Base-by-base conservation (phyloP, 2,797 vertebrate genomes). In the Oophaga sylvatica region DNA sequence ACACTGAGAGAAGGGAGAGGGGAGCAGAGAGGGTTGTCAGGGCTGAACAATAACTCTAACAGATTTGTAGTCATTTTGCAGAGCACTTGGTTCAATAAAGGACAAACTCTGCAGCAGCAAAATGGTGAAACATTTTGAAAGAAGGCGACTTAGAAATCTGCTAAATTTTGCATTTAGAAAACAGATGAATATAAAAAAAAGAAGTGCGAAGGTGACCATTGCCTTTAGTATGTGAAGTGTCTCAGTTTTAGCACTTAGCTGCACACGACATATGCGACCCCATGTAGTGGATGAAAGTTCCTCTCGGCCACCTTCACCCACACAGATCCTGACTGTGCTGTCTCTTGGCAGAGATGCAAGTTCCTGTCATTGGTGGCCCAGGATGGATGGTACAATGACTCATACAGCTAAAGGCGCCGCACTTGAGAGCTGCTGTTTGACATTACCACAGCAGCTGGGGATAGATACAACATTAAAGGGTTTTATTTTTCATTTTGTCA, bases 291-390 rank as follows among this genome's bases (percentile, higher is more conserved):
- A 48, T 67, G 10, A 81, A 26, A 29, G 8, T 45, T 80, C 60
- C 35, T 20, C 20, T 62, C 62, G 17, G 22, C 62, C 41, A 6
- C 31, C 41, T 45, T 81, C 79, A 81, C 60, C 62, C 41, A 65
- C 35, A 26, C 60, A 17, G 20, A 48, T 81, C 80, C 80, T n/a
- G 19, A 48, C 60, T 81, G 80, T 45, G 29, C 79, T 22, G 79
- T 26, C 60, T 81, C 19, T 35, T 65, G 80, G 60, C 80, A 81
- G 62, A n/a, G 62, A 19, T 41, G 65, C 79, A 81, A 81, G 79
- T 81, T 81, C 20, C 79, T 48, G 60, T 80, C 79, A 45, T 45
- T 15, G 13, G 31, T 19, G 7, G 62, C 60, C n/a, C 59, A 45
- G 41, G 62, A 81, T 81, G 80, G 48, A 81, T 67, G 60, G 19